Percentiles rank a stretch among this genome's conserved stretches.
These are phyloP conservation scores for Glyptemys insculpta DNA, from an alignment of 2,797 vertebrate genomes.

Conservation along the genomic window DNA sequence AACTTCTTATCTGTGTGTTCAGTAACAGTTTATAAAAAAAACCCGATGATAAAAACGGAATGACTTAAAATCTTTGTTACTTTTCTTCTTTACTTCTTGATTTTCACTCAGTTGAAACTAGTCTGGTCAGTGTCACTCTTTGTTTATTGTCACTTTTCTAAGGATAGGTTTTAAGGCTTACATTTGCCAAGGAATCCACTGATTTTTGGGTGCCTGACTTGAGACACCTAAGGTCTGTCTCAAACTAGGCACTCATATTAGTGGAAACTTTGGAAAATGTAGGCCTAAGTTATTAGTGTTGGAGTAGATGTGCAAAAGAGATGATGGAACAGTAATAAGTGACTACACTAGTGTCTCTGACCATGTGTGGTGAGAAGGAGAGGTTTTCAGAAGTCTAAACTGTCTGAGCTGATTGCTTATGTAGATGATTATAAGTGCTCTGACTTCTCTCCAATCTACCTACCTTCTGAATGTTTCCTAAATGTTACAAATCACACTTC, in stretches of 20 bases:
- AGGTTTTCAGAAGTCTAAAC: neutral
- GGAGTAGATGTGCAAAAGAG: neutral
- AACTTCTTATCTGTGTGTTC: neutral
- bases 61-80: neutral
- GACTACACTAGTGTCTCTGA: accelerated
- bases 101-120: neutral
- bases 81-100: neutral
- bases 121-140: neutral
- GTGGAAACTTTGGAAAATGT: neutral
- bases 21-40: neutral
- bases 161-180: neutral
- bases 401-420: neutral
- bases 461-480: neutral
- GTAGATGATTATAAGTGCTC: neutral
- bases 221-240: accelerated
- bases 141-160: neutral
- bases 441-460: neutral
- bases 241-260: neutral
- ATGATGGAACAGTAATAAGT: neutral
- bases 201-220: neutral
- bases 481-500: neutral
- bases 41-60: neutral
- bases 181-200: neutral
- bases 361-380: neutral
- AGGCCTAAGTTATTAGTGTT: accelerated